Evolutionary conservation across 2,797 vertebrate genomes (phyloP).

Genomic region (Chaetophractus vellerosus): DNA sequence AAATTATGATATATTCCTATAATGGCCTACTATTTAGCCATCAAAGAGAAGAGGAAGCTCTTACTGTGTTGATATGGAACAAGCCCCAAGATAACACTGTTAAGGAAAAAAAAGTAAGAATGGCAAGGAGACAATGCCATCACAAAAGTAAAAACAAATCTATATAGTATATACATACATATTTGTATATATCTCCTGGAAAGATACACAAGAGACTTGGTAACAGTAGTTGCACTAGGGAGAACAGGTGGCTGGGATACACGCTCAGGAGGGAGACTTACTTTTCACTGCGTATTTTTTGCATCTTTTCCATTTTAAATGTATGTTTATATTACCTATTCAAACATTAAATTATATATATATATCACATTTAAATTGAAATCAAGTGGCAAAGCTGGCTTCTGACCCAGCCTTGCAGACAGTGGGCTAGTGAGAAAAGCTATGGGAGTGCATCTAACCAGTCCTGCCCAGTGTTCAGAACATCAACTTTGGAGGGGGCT

Average conservation of each 20-base stretch:
- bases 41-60: conserved; percentile 70
- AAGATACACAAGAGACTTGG: neutral
- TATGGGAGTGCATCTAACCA: neutral
- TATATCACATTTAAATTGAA: neutral
- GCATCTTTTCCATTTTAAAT: neutral
- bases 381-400: neutral
- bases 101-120: conserved; percentile 46
- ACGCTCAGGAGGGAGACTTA: neutral
- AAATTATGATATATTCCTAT: conserved; percentile 36
- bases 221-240: neutral
- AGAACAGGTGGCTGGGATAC: neutral
- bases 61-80: conserved; percentile 42
- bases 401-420: neutral
- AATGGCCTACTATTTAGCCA: conserved; percentile 57
- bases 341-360: neutral
- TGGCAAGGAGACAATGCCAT: neutral
- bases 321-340: neutral
- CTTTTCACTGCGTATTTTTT: neutral
- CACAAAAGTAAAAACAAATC: neutral
- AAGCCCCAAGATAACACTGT: conserved; percentile 50
- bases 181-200: neutral
- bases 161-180: accelerated
- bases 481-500: too few species aligned
- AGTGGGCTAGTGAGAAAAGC: neutral
- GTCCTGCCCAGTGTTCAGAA: neutral